Base-by-base conservation (phyloP, 2,888 invertebrate species). In the Orthonychiurus folsomi region DNA sequence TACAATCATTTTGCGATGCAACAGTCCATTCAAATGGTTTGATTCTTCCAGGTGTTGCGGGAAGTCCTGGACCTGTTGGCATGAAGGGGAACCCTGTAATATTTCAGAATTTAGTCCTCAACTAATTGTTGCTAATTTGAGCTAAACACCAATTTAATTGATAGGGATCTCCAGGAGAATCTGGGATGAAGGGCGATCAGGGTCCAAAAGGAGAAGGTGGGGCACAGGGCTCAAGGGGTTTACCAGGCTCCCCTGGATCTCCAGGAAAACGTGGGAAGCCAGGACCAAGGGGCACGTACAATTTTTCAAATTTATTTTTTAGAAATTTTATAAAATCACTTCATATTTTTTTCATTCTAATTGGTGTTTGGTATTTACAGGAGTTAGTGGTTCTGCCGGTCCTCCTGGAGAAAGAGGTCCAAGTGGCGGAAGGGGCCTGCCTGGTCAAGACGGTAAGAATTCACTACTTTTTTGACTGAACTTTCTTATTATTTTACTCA, bases 211-310 rank as follows among this genome's bases (percentile, higher is more conserved):
- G 91, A 28, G 89, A 89, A 77, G 71, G 78, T 5, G 91, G 91
- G 3, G 77, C 80, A 1, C 79, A 83, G 1, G 90, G 91, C 1
- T 86, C 87, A 1, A 80, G 89, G 68, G 90, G 90, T 24, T 74
- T 87, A 12, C 87, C 88, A 1, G 90, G 91, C 1, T 79, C 82
- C 2, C 76, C 83, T 3, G 91, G 90, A 0, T 82, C 85, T 1
- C 87, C 89, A 75, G 90, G 88, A 2, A 90, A 89, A 79, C 82
- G 89, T 63, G 90, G 90, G 0, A 89, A 88, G 75, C 79, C 88
- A 66, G 89, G 89, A 1, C 82, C 85, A 73, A 80, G 86, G 65
- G 89, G 89, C n/a, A 86, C 88, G 0, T n/a, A n/a, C n/a, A n/a
- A n/a, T 81, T 84, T 47, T 12, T n/a, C n/a, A n/a, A n/a, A n/a